Evolutionary conservation across 2,797 vertebrate species (phyloP).

Genomic region (Premnoplex brunnescens): DNA sequence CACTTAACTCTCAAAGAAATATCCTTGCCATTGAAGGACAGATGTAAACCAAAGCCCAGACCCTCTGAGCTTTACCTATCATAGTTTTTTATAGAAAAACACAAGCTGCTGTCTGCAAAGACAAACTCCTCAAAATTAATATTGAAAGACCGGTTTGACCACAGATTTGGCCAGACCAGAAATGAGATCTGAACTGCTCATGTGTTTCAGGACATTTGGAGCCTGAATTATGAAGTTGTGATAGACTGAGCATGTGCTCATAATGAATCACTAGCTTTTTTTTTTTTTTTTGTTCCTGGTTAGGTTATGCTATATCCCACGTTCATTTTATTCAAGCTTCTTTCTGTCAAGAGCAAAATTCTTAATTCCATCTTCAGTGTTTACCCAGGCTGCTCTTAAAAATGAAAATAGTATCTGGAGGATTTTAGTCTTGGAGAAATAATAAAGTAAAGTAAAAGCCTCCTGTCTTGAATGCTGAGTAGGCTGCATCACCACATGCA

Average conservation of each 20-base stretch:
- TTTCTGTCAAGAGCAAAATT: slow-evolving; percentile 54
- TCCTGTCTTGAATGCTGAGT: slow-evolving; percentile 60
- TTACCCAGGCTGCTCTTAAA: slow-evolving; percentile 65
- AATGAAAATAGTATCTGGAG: slow-evolving; percentile 64
- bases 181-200: not conserved
- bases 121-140: not conserved
- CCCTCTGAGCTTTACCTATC: not conserved
- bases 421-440: slow-evolving; percentile 61
- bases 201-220: not conserved
- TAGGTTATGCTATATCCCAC: not conserved
- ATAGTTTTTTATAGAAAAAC: not conserved
- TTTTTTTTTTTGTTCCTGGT: not conserved
- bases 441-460: slow-evolving; percentile 60
- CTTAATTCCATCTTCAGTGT: slow-evolving; percentile 62
- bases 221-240: not conserved
- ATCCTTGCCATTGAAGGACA: not conserved
- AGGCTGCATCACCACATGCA: slow-evolving; percentile 46
- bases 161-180: not conserved
- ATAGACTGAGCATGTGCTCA: not conserved
- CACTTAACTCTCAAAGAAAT: not conserved
- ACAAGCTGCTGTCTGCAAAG: not conserved
- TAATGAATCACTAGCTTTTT: not conserved
- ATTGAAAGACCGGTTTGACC: not conserved
- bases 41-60: not conserved
- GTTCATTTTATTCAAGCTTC: slow-evolving; percentile 36